These are phyloP conservation scores for Protobothrops flavoviridis DNA, from an alignment of 2,113 vertebrate species.

Conservation along the genomic window DNA sequence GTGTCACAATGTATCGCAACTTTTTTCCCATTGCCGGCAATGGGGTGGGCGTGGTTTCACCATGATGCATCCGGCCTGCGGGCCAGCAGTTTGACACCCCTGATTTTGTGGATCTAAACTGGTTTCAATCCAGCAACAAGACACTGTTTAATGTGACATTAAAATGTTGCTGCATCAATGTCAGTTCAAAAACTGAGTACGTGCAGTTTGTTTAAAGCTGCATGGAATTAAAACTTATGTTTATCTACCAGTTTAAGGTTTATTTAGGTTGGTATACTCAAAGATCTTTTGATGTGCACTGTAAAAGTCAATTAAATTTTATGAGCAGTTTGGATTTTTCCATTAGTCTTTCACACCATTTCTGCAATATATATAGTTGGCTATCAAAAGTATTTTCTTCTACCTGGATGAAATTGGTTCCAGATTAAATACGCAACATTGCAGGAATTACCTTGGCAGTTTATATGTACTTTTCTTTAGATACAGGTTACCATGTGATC, in stretches of 20 bases:
- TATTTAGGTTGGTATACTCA: not conserved
- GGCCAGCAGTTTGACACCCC: too few relatives aligned
- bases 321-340: not conserved
- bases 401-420: not conserved
- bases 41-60: too few relatives aligned
- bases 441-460: not conserved
- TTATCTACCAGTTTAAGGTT: not conserved
- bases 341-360: not conserved
- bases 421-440: not conserved
- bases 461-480: not conserved
- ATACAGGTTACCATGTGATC: not conserved
- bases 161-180: not conserved
- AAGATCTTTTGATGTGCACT: not conserved
- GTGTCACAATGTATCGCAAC: accelerated
- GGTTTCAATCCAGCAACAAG: not conserved
- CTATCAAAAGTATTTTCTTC: not conserved
- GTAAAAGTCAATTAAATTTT: not conserved
- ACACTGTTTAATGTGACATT: not conserved
- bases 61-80: too few relatives aligned
- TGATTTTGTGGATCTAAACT: not conserved
- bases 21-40: too few relatives aligned
- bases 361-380: not conserved
- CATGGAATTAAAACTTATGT: not conserved
- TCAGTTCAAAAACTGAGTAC: not conserved
- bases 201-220: not conserved